phyloP scores from a whole-genome alignment of 2,113 vertebrate genomes.

The Melospiza georgiana region DNA sequence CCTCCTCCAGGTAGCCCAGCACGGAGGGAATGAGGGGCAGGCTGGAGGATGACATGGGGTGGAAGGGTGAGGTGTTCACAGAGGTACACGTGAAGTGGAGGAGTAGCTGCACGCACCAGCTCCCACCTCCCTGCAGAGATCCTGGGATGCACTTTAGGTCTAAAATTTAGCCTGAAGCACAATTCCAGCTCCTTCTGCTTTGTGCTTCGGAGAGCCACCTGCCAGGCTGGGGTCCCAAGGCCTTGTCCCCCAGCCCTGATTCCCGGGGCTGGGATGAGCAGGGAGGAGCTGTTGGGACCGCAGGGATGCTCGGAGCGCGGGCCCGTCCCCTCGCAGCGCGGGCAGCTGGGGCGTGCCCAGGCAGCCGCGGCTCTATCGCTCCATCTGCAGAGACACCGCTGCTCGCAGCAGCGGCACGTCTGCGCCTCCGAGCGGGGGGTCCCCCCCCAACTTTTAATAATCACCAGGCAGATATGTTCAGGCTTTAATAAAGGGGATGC shows the following conservation, averaged over 20 bases:
- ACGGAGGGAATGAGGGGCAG: background rate
- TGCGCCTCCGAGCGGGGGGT: slow-evolving; percentile 28
- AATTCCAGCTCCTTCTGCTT: background rate
- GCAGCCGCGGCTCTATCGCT: slow-evolving; percentile 30
- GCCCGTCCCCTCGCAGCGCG: fast-evolving
- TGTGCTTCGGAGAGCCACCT: background rate
- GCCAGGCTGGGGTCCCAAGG: background rate
- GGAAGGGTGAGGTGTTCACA: background rate
- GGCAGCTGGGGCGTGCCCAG: background rate
- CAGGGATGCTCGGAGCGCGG: background rate
- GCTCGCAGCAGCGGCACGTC: slow-evolving; percentile 57
- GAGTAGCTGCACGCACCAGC: background rate
- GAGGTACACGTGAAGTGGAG: fast-evolving
- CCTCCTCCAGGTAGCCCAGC: background rate
- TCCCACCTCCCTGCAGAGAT: background rate
- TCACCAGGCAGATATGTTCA: slow-evolving; percentile 66
- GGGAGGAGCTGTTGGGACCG: background rate
- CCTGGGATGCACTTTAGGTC: background rate
- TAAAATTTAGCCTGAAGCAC: background rate
- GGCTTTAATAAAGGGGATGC: slow-evolving; percentile 70
- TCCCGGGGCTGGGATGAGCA: background rate
- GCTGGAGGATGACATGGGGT: background rate
- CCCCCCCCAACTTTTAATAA: slow-evolving; percentile 72
- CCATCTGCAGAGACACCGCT: slow-evolving; percentile 47
- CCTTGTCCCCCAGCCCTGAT: fast-evolving